Percentiles rank a stretch among this genome's conserved stretches.
Evolutionary conservation across 2,797 vertebrate species (phyloP).

Genomic region (Spizella passerina): DNA sequence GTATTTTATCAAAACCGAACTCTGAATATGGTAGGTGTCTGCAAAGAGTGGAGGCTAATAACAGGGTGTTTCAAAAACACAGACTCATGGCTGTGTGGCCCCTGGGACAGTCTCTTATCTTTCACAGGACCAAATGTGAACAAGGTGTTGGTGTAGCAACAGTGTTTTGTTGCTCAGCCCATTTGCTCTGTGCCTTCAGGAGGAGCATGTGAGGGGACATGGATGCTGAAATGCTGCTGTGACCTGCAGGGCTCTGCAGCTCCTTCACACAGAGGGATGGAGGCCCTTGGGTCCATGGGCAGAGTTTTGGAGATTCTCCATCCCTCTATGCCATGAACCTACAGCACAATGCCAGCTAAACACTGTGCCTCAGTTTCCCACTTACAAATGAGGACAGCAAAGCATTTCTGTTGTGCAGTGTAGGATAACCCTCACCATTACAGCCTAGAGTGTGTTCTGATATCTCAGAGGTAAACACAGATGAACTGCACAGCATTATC

Average conservation of each 20-base stretch:
- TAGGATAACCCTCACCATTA: not conserved
- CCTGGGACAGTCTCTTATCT: not conserved
- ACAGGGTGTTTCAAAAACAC: not conserved
- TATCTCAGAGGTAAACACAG: not conserved
- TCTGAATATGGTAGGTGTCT: not conserved
- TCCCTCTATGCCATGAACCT: not conserved
- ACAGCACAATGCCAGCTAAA: rapidly evolving
- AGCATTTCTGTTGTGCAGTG: not conserved
- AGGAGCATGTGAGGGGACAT: not conserved
- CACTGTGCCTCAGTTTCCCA: not conserved
- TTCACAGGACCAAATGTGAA: not conserved
- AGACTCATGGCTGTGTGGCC: not conserved
- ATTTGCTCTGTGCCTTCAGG: not conserved
- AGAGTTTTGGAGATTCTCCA: not conserved
- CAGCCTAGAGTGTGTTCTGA: not conserved
- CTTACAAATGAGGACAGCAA: not conserved
- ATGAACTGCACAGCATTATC: not conserved
- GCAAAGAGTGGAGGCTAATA: not conserved
- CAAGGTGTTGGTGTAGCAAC: not conserved
- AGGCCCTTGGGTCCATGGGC: not conserved
- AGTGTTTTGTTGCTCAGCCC: not conserved
- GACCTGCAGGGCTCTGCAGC: not conserved
- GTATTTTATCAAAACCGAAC: not conserved
- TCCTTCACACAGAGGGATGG: not conserved
- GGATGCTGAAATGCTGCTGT: not conserved